phyloP scores from a whole-genome alignment of 1,140 invertebrate species.

The Polyergus mexicanus region DNA sequence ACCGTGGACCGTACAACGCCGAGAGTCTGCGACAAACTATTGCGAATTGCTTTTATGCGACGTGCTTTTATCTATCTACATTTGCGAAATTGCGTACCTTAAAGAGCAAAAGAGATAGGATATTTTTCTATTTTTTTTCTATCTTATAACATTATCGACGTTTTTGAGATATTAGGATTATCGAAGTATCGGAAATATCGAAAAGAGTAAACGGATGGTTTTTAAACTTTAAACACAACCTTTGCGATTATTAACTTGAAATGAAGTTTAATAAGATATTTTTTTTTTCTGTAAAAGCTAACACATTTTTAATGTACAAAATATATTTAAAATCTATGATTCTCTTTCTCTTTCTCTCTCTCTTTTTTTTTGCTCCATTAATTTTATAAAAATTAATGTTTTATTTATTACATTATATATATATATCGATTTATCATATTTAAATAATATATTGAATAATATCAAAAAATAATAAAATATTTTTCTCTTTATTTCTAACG shows the following conservation, averaged over 20 bases:
- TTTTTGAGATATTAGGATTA: neutral
- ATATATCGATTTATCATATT: neutral
- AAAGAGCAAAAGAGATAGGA: neutral
- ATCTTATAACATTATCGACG: neutral
- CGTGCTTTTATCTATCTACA: neutral
- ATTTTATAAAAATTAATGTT: neutral
- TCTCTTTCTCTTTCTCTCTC: too few relatives aligned
- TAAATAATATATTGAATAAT: neutral
- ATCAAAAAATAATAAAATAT: constrained; percentile 1
- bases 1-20: neutral
- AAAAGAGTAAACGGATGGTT: neutral
- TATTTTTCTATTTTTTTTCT: neutral
- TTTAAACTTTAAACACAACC: neutral
- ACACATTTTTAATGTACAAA: neutral
- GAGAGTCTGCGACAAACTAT: neutral
- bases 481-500: neutral
- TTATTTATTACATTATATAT: neutral
- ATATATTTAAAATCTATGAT: neutral
- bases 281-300: neutral
- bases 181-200: constrained; percentile 34
- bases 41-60: neutral
- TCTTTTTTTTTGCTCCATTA: neutral
- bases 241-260: neutral
- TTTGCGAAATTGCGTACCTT: neutral
- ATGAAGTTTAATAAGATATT: neutral